These are phyloP conservation scores for human (Homo sapiens) DNA, from an alignment of 2,113 vertebrate genomes.

Conservation along the genomic window GRCh38 chr2:141731001-141731500, in stretches of 20 bases:
- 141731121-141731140: neutral
- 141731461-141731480: neutral
- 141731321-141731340: neutral
- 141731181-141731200: neutral
- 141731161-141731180: neutral
- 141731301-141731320: neutral
- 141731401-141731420: neutral
- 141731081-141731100: neutral
- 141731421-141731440: neutral
- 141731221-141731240: neutral
- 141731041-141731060: neutral
- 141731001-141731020: neutral
- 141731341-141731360: neutral
- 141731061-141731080: neutral
- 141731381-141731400: neutral
- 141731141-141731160: neutral
- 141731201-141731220: neutral
- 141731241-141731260: neutral
- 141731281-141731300: neutral
- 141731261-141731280: neutral
- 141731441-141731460: neutral
- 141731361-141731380: neutral
- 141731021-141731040: too few relatives aligned
- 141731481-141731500: neutral
- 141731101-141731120: fast-evolving